phyloP scores from a whole-genome alignment of 2,888 invertebrate species.

The Trichacis sp. region DNA sequence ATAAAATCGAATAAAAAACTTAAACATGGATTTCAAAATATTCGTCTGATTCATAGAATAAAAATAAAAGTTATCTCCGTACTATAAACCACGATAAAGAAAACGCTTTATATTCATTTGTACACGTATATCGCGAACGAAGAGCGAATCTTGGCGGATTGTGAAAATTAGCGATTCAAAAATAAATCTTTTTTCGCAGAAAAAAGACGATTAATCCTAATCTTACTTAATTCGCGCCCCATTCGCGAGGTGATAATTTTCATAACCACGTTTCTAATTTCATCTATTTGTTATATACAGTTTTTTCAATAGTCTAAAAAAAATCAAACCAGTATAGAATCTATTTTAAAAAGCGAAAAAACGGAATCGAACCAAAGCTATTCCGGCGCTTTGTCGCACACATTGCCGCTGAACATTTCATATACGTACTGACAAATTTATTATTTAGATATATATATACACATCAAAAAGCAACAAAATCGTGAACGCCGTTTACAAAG shows the following conservation, averaged over 20 bases:
- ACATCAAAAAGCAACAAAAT: constrained; percentile 25
- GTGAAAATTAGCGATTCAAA: not conserved
- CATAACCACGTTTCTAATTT: not conserved
- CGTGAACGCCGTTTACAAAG: constrained; percentile 16
- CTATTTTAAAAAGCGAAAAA: too few relatives aligned
- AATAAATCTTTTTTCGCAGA: not conserved
- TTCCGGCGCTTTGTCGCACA: too few relatives aligned
- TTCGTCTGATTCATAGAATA: not conserved
- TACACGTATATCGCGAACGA: not conserved
- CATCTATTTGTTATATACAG: not conserved
- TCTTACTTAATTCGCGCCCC: too few relatives aligned
- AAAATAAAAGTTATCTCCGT: not conserved
- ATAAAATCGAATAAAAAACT: not conserved
- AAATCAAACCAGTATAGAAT: too few relatives aligned
- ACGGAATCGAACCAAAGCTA: too few relatives aligned
- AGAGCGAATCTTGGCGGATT: not conserved
- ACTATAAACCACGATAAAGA: not conserved
- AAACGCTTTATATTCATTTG: not conserved
- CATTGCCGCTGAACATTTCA: constrained; percentile 15
- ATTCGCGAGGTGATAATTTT: not conserved
- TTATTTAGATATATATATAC: constrained; percentile 36
- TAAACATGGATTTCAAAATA: not conserved
- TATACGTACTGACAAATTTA: constrained; percentile 39
- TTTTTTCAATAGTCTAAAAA: too few relatives aligned
- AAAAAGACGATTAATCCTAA: not conserved